A percentile compares a stretch with the other conserved stretches of the same genome.
phyloP scores from a whole-genome alignment of 2,888 invertebrate species.

The Cryptocephalus primarius region DNA sequence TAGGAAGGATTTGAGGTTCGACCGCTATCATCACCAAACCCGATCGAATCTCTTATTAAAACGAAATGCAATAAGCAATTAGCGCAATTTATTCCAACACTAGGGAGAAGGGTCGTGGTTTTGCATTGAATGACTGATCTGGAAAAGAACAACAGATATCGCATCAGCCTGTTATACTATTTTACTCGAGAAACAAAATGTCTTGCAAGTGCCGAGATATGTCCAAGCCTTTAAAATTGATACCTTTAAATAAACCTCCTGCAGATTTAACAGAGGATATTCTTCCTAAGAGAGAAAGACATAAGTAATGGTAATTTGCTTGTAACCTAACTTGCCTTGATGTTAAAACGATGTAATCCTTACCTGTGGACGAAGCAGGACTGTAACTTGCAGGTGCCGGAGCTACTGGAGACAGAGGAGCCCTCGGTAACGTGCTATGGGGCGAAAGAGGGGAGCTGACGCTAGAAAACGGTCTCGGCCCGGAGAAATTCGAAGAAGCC shows the following conservation, averaged over 20 bases:
- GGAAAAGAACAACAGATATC: constrained; percentile 31
- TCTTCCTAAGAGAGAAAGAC: constrained; percentile 26
- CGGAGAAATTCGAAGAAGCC: constrained; percentile 29
- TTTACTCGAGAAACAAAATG: constrained; percentile 11
- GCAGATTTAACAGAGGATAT: constrained; percentile 33
- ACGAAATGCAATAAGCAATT: constrained; percentile 8
- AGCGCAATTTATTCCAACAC: constrained; percentile 36
- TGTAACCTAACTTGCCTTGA: not conserved
- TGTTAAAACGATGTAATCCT: constrained; percentile 5
- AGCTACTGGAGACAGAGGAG: constrained; percentile 31
- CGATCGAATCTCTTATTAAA: too few relatives aligned
- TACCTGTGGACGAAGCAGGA: constrained; percentile 31
- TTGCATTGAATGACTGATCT: constrained; percentile 49
- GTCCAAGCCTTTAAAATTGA: constrained; percentile 11
- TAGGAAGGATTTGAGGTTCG: not conserved
- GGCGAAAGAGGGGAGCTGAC: constrained; percentile 48
- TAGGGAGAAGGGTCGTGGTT: constrained; percentile 49
- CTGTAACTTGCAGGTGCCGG: constrained; percentile 23
- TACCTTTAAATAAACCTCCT: constrained; percentile 35
- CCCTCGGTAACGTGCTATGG: constrained; percentile 17
- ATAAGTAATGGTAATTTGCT: too few relatives aligned
- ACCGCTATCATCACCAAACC: not conserved
- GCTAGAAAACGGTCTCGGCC: constrained; percentile 48
- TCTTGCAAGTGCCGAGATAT: constrained; percentile 1
- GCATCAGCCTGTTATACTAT: constrained; percentile 19